These are phyloP conservation scores for Hippoglossus hippoglossus DNA, from an alignment of 2,797 vertebrate species.

Conservation along the genomic window DNA sequence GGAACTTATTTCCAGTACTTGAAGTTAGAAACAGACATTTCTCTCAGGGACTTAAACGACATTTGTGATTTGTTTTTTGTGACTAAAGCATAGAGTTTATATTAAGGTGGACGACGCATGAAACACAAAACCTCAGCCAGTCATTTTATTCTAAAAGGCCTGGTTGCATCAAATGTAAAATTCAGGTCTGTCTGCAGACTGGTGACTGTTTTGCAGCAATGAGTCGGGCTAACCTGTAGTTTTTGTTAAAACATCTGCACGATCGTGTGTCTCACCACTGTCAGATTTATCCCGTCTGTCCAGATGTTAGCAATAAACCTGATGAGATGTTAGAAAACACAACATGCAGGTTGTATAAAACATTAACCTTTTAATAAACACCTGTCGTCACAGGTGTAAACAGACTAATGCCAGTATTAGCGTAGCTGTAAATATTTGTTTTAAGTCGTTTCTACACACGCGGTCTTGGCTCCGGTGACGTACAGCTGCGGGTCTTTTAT, in stretches of 20 bases:
- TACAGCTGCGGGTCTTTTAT: constrained; percentile 25
- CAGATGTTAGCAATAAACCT: background rate
- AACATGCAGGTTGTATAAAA: constrained; percentile 15
- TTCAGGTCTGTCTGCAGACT: background rate
- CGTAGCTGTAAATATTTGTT: constrained; percentile 22
- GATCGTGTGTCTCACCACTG: too few species aligned
- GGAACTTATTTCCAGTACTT: too few species aligned
- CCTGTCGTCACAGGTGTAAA: constrained; percentile 22
- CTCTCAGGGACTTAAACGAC: too few species aligned
- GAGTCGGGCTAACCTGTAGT: background rate
- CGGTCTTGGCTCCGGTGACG: background rate
- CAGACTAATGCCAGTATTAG: constrained; percentile 6
- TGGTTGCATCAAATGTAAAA: background rate
- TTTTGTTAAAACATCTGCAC: background rate
- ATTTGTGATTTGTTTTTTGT: too few species aligned
- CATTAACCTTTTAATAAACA: constrained; percentile 24
- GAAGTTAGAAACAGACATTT: too few species aligned
- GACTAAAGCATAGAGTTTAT: too few species aligned
- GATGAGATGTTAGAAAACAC: background rate
- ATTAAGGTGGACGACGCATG: too few species aligned
- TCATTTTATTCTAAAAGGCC: too few species aligned
- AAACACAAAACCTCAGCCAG: too few species aligned
- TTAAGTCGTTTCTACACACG: constrained; percentile 25
- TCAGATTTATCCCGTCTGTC: too few species aligned
- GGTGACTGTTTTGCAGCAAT: background rate